Base-by-base conservation (phyloP, 2,797 vertebrate genomes). In the Zalophus californianus region DNA sequence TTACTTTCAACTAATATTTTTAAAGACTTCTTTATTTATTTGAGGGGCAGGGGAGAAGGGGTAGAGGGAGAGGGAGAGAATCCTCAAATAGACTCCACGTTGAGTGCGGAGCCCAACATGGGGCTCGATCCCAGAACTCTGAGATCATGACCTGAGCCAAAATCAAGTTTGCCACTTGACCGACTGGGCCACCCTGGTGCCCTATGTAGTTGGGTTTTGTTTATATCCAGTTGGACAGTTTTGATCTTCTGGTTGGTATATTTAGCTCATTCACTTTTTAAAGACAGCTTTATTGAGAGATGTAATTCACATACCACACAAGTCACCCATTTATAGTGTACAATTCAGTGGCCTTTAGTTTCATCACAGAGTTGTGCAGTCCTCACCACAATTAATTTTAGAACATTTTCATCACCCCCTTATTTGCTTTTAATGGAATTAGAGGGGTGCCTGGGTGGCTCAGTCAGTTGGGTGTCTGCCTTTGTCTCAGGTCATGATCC, bases 141-240 rank as follows among this genome's bases (percentile, higher is more conserved):
- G 32, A 68, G 64, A 68, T 68, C 64, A 68, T 68, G 64, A 68
- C n/a, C 64, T 20, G 64, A 68, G 0, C 32, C 64, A n/a, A 68
- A 68, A 68, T 35, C 64, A 68, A 35, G 32, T 68, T 20, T 16
- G 7, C 66, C 10, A 1, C 16, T 66, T n/a, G 27, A 66, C 64
- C 64, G 8, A n/a, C 32, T n/a, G 64, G 64, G 64, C 64, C 64
- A n/a, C 32, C 32, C 32, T n/a, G 32, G 16, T 18, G 16, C 64
- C 64, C 16, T 75, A 75, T 83, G 29, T 89, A 48, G 79, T 56
- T 82, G 64, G 29, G 35, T 18, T 62, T 89, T 89, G 72, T 87
- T 79, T 70, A 80, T 70, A 86, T 93, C 35, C 84, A 79, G 79
- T 94, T 68, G 83, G 48, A 75, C 56, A 90, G 29, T 48, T 89